Percentiles rank a stretch among this genome's conserved stretches.
Conservation (phyloP, 2,797 vertebrate species). For the Discoglossus pictus region DNA sequence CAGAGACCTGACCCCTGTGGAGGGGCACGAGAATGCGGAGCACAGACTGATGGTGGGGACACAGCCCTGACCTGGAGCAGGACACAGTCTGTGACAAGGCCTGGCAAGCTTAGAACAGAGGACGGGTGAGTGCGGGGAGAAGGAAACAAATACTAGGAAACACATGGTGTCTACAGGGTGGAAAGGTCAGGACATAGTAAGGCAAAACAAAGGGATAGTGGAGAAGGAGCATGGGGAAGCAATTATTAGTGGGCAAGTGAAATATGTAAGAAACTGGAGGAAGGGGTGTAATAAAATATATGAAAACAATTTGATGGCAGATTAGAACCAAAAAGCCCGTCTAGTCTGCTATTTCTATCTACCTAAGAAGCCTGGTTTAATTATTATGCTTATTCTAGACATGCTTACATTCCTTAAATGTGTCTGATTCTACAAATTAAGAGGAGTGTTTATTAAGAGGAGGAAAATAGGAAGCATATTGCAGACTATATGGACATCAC, state of each 20-base stretch:
- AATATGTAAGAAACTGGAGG: no score
- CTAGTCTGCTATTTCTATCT: no score
- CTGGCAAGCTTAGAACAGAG: slow-evolving; percentile 44
- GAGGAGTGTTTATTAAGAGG: no score
- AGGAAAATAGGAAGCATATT: neutral
- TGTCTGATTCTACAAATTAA: no score
- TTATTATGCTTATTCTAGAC: no score
- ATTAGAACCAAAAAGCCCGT: no score
- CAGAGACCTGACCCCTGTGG: slow-evolving; percentile 74
- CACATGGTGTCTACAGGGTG: neutral
- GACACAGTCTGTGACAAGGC: slow-evolving; percentile 32
- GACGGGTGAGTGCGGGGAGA: slow-evolving; percentile 58
- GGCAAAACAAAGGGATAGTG: neutral
- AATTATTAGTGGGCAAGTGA: no score
- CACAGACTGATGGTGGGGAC: slow-evolving; percentile 74
- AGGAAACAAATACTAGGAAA: slow-evolving; percentile 43
- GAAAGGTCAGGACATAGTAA: neutral
- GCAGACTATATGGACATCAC: neutral
- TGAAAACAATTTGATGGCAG: no score
- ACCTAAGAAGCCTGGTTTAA: no score
- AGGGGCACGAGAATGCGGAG: slow-evolving; percentile 68
- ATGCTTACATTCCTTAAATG: no score
- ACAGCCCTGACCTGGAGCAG: slow-evolving; percentile 48
- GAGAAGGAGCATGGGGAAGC: no score
- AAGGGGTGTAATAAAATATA: no score